Evolutionary conservation across 2,888 invertebrate genomes (phyloP).

Genomic region (Pogonocherus hispidulus): DNA sequence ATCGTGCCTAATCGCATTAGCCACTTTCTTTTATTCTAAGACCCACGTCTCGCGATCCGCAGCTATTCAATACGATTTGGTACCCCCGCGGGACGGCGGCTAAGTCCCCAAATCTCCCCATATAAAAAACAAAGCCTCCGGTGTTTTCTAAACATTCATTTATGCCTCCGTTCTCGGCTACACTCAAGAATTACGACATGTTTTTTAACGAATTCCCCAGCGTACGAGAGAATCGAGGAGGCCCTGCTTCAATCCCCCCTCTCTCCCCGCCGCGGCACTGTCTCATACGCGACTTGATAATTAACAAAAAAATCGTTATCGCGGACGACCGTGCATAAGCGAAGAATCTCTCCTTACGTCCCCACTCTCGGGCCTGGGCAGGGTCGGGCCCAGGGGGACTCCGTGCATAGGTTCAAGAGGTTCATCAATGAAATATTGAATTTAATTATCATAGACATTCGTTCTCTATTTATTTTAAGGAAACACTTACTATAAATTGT

Average conservation of each 20-base stretch:
- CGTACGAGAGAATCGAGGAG: conserved; percentile 50
- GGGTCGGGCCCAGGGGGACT: conserved; percentile 32
- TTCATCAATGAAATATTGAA: too few relatives aligned
- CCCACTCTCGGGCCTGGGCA: conserved; percentile 30
- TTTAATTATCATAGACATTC: too few relatives aligned
- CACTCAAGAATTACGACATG: conserved; percentile 51
- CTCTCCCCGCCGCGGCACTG: conserved; percentile 39
- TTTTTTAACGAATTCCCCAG: conserved; percentile 48
- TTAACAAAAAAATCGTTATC: conserved; percentile 71
- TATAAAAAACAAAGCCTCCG: conserved; percentile 39
- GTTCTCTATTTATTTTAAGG: too few relatives aligned
- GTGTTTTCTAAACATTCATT: conserved; percentile 53
- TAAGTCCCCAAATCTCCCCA: conserved; percentile 24
- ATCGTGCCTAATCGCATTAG: neutral
- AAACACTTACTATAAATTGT: too few relatives aligned
- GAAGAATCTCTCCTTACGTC: conserved; percentile 66
- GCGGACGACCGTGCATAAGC: conserved; percentile 69
- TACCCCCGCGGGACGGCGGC: conserved; percentile 2
- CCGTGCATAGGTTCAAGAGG: too few relatives aligned
- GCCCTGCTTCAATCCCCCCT: conserved; percentile 24
- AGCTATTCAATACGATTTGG: conserved; percentile 19
- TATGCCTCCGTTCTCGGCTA: conserved; percentile 46
- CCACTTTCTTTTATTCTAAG: conserved; percentile 7
- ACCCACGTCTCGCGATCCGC: conserved; percentile 2
- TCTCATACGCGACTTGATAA: conserved; percentile 70